Conservation (phyloP, 2,113 vertebrate genomes). For the Columbina picui region DNA sequence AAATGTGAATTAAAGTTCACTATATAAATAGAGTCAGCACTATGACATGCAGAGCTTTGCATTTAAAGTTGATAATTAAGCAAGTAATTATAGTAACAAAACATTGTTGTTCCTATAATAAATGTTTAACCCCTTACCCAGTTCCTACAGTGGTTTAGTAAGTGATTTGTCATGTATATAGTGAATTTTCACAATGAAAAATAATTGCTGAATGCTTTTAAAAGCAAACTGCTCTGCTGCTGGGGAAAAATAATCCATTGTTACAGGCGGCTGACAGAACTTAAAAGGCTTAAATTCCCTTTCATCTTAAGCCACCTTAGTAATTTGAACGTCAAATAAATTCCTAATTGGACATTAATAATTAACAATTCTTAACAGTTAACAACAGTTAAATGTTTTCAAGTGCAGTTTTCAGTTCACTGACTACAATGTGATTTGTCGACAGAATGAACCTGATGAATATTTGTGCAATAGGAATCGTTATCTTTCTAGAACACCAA, state of each 20-base stretch:
- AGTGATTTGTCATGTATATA: not conserved
- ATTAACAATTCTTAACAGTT: conserved; percentile 27
- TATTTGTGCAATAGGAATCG: not conserved
- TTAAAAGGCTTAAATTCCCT: conserved; percentile 45
- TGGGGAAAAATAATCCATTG: conserved; percentile 43
- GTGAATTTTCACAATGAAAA: not conserved
- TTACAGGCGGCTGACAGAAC: not conserved
- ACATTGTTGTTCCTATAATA: not conserved
- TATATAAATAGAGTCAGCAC: not conserved
- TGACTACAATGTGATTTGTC: not conserved
- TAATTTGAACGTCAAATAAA: not conserved
- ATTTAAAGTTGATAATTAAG: not conserved
- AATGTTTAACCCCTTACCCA: not conserved
- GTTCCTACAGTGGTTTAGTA: not conserved
- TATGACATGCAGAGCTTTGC: not conserved
- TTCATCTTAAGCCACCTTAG: conserved; percentile 32
- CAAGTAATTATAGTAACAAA: not conserved
- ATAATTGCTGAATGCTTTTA: not conserved
- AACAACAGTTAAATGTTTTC: not conserved
- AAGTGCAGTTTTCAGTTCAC: conserved; percentile 6
- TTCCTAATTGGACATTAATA: conserved; percentile 31
- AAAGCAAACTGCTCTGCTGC: conserved; percentile 27
- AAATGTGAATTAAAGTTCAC: not conserved
- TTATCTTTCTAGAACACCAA: not conserved
- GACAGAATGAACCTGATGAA: not conserved